Conservation (phyloP, 2,888 invertebrate genomes). For the Polymixis flavicincta region DNA sequence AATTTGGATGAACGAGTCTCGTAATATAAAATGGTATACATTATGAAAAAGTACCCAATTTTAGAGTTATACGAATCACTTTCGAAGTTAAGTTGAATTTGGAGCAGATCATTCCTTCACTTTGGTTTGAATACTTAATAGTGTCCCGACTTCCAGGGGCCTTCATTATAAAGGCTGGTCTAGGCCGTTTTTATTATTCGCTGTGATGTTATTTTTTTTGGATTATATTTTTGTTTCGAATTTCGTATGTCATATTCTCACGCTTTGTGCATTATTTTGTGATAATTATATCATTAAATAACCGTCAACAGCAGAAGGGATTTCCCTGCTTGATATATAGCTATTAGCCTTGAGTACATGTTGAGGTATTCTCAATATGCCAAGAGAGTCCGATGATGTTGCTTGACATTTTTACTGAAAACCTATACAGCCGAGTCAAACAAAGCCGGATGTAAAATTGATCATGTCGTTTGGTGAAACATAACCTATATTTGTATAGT, state of each 20-base stretch:
- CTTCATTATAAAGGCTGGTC: not conserved
- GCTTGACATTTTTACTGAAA: conserved; percentile 3
- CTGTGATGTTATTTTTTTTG: not conserved
- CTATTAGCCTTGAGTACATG: not conserved
- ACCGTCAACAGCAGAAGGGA: not conserved
- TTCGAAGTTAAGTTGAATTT: not conserved
- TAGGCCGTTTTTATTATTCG: not conserved
- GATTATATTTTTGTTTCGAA: not conserved
- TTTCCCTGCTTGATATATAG: not conserved
- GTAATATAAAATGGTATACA: conserved; percentile 6
- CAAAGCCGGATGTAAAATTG: not conserved
- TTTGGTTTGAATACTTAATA: not conserved
- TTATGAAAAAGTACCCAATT: not conserved
- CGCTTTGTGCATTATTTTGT: not conserved
- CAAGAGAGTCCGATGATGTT: not conserved
- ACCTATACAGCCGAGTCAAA: not conserved
- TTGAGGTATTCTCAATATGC: not conserved
- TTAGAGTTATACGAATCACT: not conserved
- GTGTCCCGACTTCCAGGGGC: not conserved
- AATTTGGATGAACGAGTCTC: conserved; percentile 8
- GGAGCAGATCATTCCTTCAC: not conserved
- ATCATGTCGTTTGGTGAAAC: not conserved
- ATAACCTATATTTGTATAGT: not conserved
- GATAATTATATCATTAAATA: too few relatives aligned
- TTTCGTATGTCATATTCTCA: not conserved